Base-by-base conservation (phyloP, 2,797 vertebrate genomes). In the Sphaeramia orbicularis region DNA sequence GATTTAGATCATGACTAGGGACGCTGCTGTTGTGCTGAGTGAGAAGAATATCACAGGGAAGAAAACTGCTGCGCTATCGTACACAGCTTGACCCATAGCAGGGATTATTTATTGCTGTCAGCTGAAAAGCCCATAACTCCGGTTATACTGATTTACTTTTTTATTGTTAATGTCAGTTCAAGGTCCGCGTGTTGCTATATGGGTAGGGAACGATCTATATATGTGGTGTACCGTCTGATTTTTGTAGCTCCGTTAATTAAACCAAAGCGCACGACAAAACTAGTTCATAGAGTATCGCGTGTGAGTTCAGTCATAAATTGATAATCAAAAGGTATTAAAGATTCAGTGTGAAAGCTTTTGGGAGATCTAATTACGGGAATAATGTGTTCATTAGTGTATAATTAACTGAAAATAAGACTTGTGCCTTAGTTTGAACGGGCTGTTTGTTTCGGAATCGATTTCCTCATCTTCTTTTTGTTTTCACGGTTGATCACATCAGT, bases 51-150 rank as follows among this genome's bases (percentile, higher is more conserved):
- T 71, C 70, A 60, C 32, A 65, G 73, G 47, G 59, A 80, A 72
- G 54, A 70, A 81, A 88, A 85, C 74, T 68, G 86, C 84, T 81
- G 81, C 54, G 73, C 66, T 70, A 38, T 61, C 63, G 53, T 54
- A 63, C 74, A 71, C 59, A 76, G 77, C 75, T 81, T 81, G 82
- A 87, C 71, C 81, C 69, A 60, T 71, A 67, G 80, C 80, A 56
- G 55, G 59, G 62, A 78, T 86, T 91, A 86, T 86, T 87, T 85
- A 87, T 86, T 69, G 70, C 77, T 74, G 80, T 83, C 85, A 72
- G 59, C 65, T 77, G 80, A 71, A 77, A 86, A 73, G 45, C 76
- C 65, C 81, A 57, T 78, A 75, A 75, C 66, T 81, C 50, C 63
- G 53, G 40, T 65, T 85, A 80, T 79, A 68, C 50, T 80, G 56